Conservation (phyloP, 2,797 vertebrate species). For the Micropoecilia bifurca region DNA sequence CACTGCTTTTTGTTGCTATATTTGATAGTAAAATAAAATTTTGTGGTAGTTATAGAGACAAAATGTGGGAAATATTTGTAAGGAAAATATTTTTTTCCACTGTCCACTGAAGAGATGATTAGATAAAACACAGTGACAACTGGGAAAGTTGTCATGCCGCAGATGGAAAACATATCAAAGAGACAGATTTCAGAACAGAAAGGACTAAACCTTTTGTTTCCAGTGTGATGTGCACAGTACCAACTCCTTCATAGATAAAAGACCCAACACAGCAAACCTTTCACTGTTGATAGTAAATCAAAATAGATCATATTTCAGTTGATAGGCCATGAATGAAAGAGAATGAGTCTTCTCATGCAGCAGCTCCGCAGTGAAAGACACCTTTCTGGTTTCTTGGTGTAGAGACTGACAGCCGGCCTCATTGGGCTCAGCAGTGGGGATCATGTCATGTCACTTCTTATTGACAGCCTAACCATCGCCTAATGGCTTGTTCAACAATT, state of each 20-base stretch:
- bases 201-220: constrained; percentile 11
- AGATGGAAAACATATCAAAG: constrained; percentile 4
- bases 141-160: constrained; percentile 17
- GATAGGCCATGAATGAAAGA: constrained; percentile 12
- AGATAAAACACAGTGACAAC: constrained; percentile 31
- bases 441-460: constrained; percentile 79
- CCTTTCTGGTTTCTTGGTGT: constrained; percentile 42
- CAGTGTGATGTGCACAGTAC: constrained; percentile 20
- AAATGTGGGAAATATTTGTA: neutral
- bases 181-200: constrained; percentile 32
- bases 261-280: constrained; percentile 12
- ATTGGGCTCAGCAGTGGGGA: constrained; percentile 78
- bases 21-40: neutral
- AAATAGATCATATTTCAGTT: constrained; percentile 25
- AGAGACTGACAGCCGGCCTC: constrained; percentile 76
- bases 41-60: neutral
- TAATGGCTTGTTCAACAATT: constrained; percentile 67
- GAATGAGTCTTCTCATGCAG: constrained; percentile 15
- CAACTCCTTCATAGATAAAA: constrained; percentile 28
- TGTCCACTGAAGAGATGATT: neutral
- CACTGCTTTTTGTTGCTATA: neutral
- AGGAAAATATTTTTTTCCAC: neutral
- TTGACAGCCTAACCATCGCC: constrained; percentile 71
- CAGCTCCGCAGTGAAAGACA: constrained; percentile 28
- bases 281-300: constrained; percentile 20